Percentiles rank a stretch among this genome's conserved stretches.
These are phyloP conservation scores for Zele albiditarsus DNA, from an alignment of 2,888 invertebrate genomes.

Conservation along the genomic window DNA sequence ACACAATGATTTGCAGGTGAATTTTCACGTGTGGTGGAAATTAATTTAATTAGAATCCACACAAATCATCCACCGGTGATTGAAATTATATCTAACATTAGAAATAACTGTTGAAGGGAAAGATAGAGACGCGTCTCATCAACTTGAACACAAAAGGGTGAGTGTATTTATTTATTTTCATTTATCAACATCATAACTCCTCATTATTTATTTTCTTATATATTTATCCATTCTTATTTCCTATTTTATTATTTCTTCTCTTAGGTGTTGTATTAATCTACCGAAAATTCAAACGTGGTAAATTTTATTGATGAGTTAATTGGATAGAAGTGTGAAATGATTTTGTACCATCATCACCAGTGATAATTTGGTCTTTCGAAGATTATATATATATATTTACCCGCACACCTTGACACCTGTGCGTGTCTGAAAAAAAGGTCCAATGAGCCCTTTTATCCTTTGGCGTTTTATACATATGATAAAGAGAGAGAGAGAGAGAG, in stretches of 20 bases:
- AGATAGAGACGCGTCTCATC: constrained; percentile 29
- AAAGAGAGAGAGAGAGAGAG: background rate
- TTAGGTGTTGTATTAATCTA: background rate
- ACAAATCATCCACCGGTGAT: too few relatives aligned
- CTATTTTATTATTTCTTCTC: background rate
- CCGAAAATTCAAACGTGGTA: too few relatives aligned
- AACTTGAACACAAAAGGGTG: constrained; percentile 57
- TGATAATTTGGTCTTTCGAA: background rate
- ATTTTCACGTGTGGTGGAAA: too few relatives aligned
- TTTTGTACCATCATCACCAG: background rate
- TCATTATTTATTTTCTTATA: background rate
- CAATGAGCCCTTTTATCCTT: background rate
- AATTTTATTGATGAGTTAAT: too few relatives aligned
- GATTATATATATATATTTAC: background rate
- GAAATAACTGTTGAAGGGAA: too few relatives aligned
- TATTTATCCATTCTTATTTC: background rate
- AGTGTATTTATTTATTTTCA: constrained; percentile 39
- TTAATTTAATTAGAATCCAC: too few relatives aligned
- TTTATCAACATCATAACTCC: background rate
- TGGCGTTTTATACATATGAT: background rate
- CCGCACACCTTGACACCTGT: background rate
- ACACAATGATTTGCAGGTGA: too few relatives aligned
- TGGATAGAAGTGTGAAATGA: constrained; percentile 1
- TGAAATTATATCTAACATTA: too few relatives aligned
- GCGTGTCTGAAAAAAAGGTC: constrained; percentile 13